Percentiles rank a stretch among this genome's conserved stretches.
phyloP scores from a whole-genome alignment of 2,797 vertebrate species.

The Gymnoscopelus microlampas region DNA sequence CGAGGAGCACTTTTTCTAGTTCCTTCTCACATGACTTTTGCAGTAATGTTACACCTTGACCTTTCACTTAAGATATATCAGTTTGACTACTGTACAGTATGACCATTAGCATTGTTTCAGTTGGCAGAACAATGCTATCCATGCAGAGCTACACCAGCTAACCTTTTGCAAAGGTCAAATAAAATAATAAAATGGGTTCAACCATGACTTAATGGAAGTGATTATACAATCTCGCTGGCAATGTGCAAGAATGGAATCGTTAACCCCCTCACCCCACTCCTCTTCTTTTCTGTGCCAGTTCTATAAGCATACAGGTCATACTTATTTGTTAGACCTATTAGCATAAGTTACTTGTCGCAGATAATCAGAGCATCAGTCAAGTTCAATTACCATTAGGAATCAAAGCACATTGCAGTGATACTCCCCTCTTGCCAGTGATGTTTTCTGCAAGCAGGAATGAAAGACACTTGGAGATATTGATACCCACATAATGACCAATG shows the following conservation, averaged over 20 bases:
- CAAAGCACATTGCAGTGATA: neutral
- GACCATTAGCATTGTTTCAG: slow-evolving; percentile 56
- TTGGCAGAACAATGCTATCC: slow-evolving; percentile 61
- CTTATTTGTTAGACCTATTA: neutral
- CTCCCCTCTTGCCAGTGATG: neutral
- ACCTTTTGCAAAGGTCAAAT: slow-evolving; percentile 78
- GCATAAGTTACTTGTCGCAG: neutral
- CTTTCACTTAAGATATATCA: slow-evolving; percentile 51
- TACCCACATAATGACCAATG: slow-evolving; percentile 31
- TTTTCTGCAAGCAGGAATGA: slow-evolving; percentile 8
- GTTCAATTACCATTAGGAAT: neutral
- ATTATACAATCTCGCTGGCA: slow-evolving; percentile 49
- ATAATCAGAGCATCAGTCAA: slow-evolving; percentile 28
- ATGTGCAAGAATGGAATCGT: slow-evolving; percentile 43
- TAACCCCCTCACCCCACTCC: slow-evolving; percentile 35
- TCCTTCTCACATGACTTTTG: slow-evolving; percentile 23
- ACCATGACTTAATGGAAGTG: slow-evolving; percentile 63
- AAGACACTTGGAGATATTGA: slow-evolving; percentile 17
- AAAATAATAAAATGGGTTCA: slow-evolving; percentile 72
- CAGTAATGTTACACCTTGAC: slow-evolving; percentile 19
- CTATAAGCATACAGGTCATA: too few species aligned
- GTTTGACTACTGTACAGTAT: slow-evolving; percentile 25
- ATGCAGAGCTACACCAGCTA: slow-evolving; percentile 46
- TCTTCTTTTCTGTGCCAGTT: neutral
- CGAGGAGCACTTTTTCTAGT: too few species aligned